Evolutionary conservation across 2,113 vertebrate species (phyloP), one percentile per base, ranked within the genome.

Genomic region (Rhinoderma darwinii): DNA sequence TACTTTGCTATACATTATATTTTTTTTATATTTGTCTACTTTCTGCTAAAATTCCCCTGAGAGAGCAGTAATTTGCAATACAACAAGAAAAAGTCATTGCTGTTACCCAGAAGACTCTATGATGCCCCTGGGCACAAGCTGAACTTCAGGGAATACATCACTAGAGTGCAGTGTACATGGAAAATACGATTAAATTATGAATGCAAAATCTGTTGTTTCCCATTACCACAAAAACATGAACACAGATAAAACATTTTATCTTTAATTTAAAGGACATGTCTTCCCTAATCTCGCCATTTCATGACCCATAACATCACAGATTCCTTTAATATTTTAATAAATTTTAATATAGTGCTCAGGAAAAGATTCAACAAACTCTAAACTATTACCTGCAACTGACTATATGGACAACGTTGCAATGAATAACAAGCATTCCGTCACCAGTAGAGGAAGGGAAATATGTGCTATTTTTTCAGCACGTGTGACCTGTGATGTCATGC

Each of bases 111-210:
- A 86, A 59, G 56, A 61, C 32, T 27, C 47, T 35, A 59, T 51
- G 63, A 44, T 81, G 85, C 85, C 82, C 77, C 77, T 86, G 85
- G 85, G 78, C 86, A 82, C 27, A 75, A 82, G 11, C 3, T 50
- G 7, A 82, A 75, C 86, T n/a, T 87, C 37, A 37, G 86, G 86
- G 79, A 82, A 75, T 72, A 82, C 37, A 82, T 47, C 79, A 87
- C 79, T 50, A 75, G 68, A 87, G 86, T 82, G 54, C 79, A 50
- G 39, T 56, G 39, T 47, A 87, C 78, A 82, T 44, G 59, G 68
- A 87, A 87, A 86, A 37, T 32, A 39, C 50, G 75, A 51, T 50
- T 87, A 27, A 87, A 87, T 87, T 82, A 87, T 75, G 70, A 37
- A 87, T 43, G 25, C 4, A 63, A 75, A 87, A 74, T 82, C 85